Evolutionary conservation across 2,797 vertebrate genomes (phyloP).

Genomic region (Echeneis naucrates): DNA sequence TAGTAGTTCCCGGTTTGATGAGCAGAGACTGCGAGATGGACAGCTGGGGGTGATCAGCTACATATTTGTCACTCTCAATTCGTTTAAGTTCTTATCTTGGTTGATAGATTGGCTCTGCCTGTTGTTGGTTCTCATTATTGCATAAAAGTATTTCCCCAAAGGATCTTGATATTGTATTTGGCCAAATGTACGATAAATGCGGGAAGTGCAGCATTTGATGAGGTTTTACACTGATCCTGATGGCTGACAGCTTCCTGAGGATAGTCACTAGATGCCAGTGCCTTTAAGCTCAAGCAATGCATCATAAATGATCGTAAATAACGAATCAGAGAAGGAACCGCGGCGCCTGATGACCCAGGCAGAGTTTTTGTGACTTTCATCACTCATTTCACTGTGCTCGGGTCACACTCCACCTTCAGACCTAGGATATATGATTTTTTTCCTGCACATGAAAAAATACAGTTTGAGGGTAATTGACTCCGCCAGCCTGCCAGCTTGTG

Average conservation of each 20-base stretch:
- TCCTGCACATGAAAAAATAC: conserved; percentile 16
- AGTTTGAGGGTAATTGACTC: conserved; percentile 58
- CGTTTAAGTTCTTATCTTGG: not conserved
- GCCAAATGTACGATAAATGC: not conserved
- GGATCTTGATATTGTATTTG: not conserved
- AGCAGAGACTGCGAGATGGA: too few species aligned
- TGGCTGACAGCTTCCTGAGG: conserved; percentile 13
- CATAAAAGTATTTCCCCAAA: not conserved
- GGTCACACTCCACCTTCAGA: conserved; percentile 19
- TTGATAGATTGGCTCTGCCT: not conserved
- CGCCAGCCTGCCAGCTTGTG: conserved; percentile 61
- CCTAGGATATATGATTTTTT: not conserved
- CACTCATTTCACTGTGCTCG: conserved; percentile 3
- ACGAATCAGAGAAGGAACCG: conserved; percentile 19
- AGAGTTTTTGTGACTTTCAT: not conserved
- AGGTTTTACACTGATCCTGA: not conserved
- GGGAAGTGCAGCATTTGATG: not conserved
- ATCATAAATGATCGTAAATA: conserved; percentile 19
- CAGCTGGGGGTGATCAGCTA: too few species aligned
- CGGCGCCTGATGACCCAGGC: not conserved
- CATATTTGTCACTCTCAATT: too few species aligned
- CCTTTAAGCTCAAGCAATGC: not conserved
- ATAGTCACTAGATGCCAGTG: conserved; percentile 8
- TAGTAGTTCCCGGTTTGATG: too few species aligned
- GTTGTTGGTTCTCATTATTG: not conserved